A percentile compares a stretch with the other conserved stretches of the same genome.
Evolutionary conservation across 2,888 invertebrate species (phyloP).

Genomic region (Scrobipalpa costella): DNA sequence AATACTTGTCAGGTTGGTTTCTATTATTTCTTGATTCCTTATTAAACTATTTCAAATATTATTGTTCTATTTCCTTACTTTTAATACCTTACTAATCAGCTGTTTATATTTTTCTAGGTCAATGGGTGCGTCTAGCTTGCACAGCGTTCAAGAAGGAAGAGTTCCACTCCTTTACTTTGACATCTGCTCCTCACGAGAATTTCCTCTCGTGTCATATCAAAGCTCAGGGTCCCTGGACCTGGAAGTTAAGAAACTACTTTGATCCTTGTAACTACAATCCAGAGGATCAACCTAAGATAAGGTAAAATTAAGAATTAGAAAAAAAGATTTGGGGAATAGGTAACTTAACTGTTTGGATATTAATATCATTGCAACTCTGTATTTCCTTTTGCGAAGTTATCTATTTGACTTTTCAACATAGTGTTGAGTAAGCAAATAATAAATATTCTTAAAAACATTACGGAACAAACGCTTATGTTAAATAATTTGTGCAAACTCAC

Average conservation of each 20-base stretch:
- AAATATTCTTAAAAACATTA: neutral
- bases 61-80: neutral
- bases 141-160: slow-evolving; percentile 94
- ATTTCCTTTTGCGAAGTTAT: neutral
- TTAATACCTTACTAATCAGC: neutral
- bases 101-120: slow-evolving; percentile 78
- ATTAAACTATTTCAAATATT: neutral
- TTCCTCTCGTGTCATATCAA: slow-evolving; percentile 97
- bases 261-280: slow-evolving; percentile 95
- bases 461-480: neutral
- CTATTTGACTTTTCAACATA: neutral
- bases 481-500: slow-evolving; percentile 4
- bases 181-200: slow-evolving; percentile 97
- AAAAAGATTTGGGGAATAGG: too few relatives aligned
- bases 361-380: neutral
- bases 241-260: slow-evolving; percentile 97
- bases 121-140: slow-evolving; percentile 96
- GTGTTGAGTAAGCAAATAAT: neutral
- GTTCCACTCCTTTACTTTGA: slow-evolving; percentile 97
- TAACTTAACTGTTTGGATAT: too few relatives aligned
- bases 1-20: slow-evolving; percentile 87
- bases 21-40: neutral
- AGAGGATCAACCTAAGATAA: slow-evolving; percentile 91
- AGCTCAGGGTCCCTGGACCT: slow-evolving; percentile 95
- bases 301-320: slow-evolving; percentile 50